phyloP scores from a whole-genome alignment of 2,888 invertebrate species.

The Prosopocoilus inquinatus region DNA sequence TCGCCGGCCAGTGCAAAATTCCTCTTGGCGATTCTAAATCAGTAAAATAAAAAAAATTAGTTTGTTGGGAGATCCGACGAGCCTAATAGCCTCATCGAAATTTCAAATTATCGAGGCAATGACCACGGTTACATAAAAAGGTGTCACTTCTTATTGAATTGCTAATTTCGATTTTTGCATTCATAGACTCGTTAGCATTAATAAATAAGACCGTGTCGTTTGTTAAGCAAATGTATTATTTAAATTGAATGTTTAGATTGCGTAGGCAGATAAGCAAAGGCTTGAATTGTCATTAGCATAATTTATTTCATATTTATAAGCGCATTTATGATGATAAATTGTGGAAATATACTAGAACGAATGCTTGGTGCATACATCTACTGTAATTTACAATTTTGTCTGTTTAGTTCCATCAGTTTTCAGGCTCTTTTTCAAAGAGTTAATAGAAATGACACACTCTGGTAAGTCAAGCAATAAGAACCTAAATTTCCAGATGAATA shows the following conservation, averaged over 20 bases:
- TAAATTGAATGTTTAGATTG: too few species aligned
- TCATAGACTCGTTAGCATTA: too few species aligned
- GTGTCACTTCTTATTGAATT: background rate
- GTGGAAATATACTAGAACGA: background rate
- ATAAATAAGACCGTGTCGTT: too few species aligned
- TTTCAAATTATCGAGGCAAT: too few species aligned
- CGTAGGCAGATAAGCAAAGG: too few species aligned
- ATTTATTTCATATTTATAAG: background rate
- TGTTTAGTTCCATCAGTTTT: too few species aligned
- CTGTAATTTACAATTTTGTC: too few species aligned
- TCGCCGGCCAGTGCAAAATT: constrained; percentile 9
- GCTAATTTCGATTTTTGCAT: background rate
- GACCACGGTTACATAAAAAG: background rate
- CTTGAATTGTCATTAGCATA: too few species aligned
- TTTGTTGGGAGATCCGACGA: background rate
- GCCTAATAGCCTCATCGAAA: background rate
- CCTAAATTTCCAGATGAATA: background rate
- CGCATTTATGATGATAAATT: background rate
- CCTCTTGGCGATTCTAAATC: constrained; percentile 15
- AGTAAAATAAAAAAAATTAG: constrained; percentile 3
- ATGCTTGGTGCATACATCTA: background rate
- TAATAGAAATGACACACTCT: background rate
- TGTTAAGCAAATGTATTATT: too few species aligned
- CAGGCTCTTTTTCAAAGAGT: too few species aligned
- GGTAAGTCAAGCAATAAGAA: background rate